Evolutionary conservation across 2,888 invertebrate genomes (phyloP), one percentile per base, ranked within the genome.

Genomic region (Epinotia nisella): DNA sequence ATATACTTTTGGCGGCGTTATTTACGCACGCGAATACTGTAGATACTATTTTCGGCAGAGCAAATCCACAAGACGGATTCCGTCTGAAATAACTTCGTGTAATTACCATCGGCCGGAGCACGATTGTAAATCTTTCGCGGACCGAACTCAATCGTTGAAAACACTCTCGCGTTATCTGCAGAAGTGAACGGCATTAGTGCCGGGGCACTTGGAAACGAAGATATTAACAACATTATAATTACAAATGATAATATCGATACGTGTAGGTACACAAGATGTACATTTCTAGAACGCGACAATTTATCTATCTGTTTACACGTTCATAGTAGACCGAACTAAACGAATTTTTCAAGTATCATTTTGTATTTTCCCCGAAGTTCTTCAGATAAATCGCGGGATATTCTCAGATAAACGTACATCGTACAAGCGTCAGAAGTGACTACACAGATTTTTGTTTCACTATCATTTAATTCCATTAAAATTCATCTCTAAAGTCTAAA

Each of bases 1-100:
- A 90, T 89, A 90, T 86, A 88, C 79, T 81, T 73, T 79, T 78
- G 84, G 83, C 81, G 79, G 80, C 85, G 88, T 88, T 90, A 88
- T 87, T 87, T 86, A 81, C 83, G 83, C 82, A 82, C 83, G 86
- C 87, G 84, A 88, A 91, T 91, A 91, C 88, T 88, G 89, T 90
- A 89, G 90, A 85, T 90, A 87, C 92, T 93, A 93, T 92, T 92
- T 91, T 87, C 79, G 90, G 85, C 88, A 79, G 87, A 87, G 87
- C 88, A 84, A 89, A 91, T 90, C 86, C 88, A 89, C 90, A 88
- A 90, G 88, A 88, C 89, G 86, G 88, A 92, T 90, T 90, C 90
- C 88, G 84, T 90, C 88, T 83, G 88, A 92, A 91, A 92, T 92
- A 92, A 89, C 91, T 89, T 81, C 79, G 85, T 83, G 87, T 87